These are phyloP conservation scores for Onychostoma macrolepis DNA, from an alignment of 2,113 vertebrate species.

Conservation along the genomic window DNA sequence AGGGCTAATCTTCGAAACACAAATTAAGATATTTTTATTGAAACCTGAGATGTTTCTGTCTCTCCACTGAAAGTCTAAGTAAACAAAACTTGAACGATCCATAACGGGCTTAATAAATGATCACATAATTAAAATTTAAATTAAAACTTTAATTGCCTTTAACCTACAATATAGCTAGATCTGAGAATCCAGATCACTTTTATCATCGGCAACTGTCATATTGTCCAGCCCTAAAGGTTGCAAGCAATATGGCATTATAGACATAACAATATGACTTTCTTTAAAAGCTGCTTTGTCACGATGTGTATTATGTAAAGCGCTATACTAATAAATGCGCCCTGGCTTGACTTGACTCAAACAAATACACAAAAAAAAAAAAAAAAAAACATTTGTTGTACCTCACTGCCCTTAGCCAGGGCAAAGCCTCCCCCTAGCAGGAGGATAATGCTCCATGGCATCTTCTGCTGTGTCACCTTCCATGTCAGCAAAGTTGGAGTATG, in stretches of 20 bases:
- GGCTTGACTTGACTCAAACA: background rate
- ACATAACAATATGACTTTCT: no score
- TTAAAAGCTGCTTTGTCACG: no score
- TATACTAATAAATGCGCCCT: background rate
- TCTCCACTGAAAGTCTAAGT: no score
- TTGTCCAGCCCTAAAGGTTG: background rate
- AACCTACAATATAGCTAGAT: background rate
- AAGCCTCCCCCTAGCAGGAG: conserved; percentile 95
- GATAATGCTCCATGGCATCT: conserved; percentile 93
- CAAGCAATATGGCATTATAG: no score
- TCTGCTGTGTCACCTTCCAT: conserved; percentile 88
- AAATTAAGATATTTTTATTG: no score
- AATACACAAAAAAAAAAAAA: background rate
- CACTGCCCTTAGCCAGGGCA: conserved; percentile 91
- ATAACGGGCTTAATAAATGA: no score
- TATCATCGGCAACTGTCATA: background rate
- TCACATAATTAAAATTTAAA: no score
- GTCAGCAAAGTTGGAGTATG: conserved; percentile 78
- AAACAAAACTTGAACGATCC: no score
- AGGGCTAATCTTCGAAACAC: no score
- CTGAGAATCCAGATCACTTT: background rate
- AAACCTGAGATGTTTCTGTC: no score
- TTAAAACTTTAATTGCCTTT: no score
- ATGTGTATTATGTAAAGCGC: background rate
- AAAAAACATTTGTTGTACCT: conserved; percentile 69